phyloP scores from a whole-genome alignment of 2,888 invertebrate species.

The Syrista parreyssii region DNA sequence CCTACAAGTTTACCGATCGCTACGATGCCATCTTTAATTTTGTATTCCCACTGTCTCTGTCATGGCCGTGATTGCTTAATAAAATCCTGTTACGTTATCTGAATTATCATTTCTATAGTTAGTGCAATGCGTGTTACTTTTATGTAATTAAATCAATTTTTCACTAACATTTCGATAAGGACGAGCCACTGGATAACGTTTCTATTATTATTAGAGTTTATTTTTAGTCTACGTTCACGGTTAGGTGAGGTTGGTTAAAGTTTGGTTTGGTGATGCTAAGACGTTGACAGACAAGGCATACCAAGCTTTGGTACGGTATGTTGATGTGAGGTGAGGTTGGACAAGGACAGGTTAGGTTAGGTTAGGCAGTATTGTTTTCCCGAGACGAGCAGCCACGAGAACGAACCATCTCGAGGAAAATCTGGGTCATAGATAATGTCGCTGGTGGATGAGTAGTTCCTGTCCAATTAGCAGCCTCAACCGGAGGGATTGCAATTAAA shows the following conservation, averaged over 20 bases:
- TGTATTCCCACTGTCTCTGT: no score
- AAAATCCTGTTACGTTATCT: not conserved
- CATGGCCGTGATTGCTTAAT: not conserved
- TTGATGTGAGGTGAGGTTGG: not conserved
- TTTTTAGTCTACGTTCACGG: not conserved
- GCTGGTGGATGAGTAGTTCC: conserved; percentile 26
- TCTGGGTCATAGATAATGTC: conserved; percentile 33
- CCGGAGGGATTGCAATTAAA: conserved; percentile 33
- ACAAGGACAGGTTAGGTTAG: not conserved
- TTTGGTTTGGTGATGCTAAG: not conserved
- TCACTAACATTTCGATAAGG: not conserved
- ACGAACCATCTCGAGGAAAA: conserved; percentile 7
- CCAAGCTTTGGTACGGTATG: not conserved
- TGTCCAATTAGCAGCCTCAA: conserved; percentile 40
- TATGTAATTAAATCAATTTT: not conserved
- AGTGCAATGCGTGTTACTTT: not conserved
- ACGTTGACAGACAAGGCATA: not conserved
- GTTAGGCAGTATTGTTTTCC: conserved; percentile 8
- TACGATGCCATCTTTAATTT: not conserved
- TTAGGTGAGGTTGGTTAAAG: not conserved
- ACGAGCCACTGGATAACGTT: not conserved
- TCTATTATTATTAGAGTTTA: not conserved
- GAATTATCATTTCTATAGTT: not conserved
- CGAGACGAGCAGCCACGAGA: conserved; percentile 10
- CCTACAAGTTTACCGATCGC: not conserved